Base-by-base conservation (phyloP, 2,888 invertebrate species). In the Lumbricus terrestris region DNA sequence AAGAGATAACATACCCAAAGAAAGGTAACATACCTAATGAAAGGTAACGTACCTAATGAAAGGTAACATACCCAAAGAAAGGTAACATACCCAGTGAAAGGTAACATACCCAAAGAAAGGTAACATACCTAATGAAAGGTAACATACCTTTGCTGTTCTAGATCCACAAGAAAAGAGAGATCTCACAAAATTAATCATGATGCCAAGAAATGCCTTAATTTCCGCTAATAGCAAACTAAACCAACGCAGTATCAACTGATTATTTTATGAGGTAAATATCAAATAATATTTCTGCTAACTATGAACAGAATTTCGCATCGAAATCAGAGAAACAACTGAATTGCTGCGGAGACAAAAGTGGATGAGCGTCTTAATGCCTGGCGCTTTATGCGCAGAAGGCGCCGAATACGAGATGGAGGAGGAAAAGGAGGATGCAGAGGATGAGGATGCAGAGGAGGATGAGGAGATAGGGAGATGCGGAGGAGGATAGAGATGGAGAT, bases 131-230 rank as follows among this genome's bases (percentile, higher is more conserved):
- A 47, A 13, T 29, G 54, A 54, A 54, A 54, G 54, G 54, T 83
- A 33, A 83, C 83, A 35, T 83, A 83, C 83, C 83, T 83, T 83
- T 33, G 83, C 34, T 20, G 83, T 35, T 83, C 35, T 83, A 35
- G 83, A 83, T 83, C 83, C 83, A 15, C 83, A 83, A 15, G 83
- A 83, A 83, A 83, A 83, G 3, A 83, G 83, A 83, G 83, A 83
- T 35, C 83, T 83, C 6, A 83, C 83, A n/a, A 83, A 83, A 83
- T 83, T 83, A 83, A 83, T 33, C 83, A 83, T 83, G 34, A 35
- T 83, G 35, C 83, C 23, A 29, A 54, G 11, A 16, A 42, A 42
- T 42, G 42, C 16, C n/a, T n/a, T n/a, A n/a, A n/a, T n/a, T 15
- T 42, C 18, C 42, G 11, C 13, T 42, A 16, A 42, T 16, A 40